Evolutionary conservation across 1,140 invertebrate species (phyloP), one percentile per base, ranked within the genome.

Genomic region (Zaprionus nigranus): DNA sequence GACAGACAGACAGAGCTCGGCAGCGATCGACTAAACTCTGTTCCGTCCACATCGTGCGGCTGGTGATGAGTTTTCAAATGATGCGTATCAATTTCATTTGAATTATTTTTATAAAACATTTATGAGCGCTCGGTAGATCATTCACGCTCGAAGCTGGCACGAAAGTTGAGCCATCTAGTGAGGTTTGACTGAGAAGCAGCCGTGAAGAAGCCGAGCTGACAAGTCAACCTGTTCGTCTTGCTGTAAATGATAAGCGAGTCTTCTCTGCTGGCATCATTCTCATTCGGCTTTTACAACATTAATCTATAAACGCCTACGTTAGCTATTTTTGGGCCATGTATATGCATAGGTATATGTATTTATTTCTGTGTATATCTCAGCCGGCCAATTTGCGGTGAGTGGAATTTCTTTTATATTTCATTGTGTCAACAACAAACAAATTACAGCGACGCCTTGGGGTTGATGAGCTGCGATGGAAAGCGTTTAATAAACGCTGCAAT

Each of bases 21-120:
- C 24, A 20, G 28, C 56, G 65, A 20, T 46, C n/a, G 34, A 66
- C 53, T 58, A 30, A 49, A 38, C 40, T 63, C 66, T 63, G 69
- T 24, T 15, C 28, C 40, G 17, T 15, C 17, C 24, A 15, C 20
- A 36, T 28, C n/a, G 30, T 28, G 43, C 43, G 36, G 56, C 38
- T 84, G 84, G 81, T 84, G 84, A 88, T 88, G 84, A 88, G 84
- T 88, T 84, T 84, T 81, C 78, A 90, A 88, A 88, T 88, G 84
- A 88, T 88, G 83, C 83, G 84, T 80, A 87, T 87, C 80, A 83
- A 87, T 81, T 88, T 78, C 88, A 70, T 81, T 83, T 75, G 76
- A 83, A 83, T 75, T 79, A 75, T 79, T 86, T 83, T 70, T 87
- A 78, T 84, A 68, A 84, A 84, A 90, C 87, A 88, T 88, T 88